phyloP scores from a whole-genome alignment of 2,888 invertebrate species.

The Carabus problematicus region DNA sequence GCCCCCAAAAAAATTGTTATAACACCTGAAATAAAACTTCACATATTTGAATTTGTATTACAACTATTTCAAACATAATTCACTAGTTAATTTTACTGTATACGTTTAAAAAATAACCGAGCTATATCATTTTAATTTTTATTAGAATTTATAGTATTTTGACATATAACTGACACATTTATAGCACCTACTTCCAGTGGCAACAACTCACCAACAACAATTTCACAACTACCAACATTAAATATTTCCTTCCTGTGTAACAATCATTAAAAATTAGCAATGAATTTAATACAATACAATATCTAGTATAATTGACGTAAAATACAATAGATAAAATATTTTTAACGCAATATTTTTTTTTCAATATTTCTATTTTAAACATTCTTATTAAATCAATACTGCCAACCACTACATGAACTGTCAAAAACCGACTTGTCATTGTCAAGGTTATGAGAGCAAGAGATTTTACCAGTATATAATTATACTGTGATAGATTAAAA shows the following conservation, averaged over 20 bases:
- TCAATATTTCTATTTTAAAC: neutral
- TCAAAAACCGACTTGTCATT: constrained; percentile 6
- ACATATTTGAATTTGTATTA: neutral
- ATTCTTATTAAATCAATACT: neutral
- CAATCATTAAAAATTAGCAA: no score
- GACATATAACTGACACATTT: constrained; percentile 6
- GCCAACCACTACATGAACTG: no score
- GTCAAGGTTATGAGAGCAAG: neutral
- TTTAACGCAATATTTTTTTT: no score
- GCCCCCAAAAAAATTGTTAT: constrained; percentile 13
- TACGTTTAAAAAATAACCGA: no score
- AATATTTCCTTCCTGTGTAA: no score
- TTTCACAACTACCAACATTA: no score
- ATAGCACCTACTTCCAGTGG: no score
- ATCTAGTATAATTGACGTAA: no score
- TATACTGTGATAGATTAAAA: neutral
- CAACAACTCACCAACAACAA: no score
- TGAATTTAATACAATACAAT: no score
- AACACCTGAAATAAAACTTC: constrained; percentile 1
- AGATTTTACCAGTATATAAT: neutral
- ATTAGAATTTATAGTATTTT: constrained; percentile 10
- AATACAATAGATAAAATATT: no score
- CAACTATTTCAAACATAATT: neutral
- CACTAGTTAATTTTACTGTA: neutral
- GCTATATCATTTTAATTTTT: neutral